Percentiles rank a stretch among this genome's conserved stretches.
Conservation (phyloP, 2,888 invertebrate species). For the Empis livida region DNA sequence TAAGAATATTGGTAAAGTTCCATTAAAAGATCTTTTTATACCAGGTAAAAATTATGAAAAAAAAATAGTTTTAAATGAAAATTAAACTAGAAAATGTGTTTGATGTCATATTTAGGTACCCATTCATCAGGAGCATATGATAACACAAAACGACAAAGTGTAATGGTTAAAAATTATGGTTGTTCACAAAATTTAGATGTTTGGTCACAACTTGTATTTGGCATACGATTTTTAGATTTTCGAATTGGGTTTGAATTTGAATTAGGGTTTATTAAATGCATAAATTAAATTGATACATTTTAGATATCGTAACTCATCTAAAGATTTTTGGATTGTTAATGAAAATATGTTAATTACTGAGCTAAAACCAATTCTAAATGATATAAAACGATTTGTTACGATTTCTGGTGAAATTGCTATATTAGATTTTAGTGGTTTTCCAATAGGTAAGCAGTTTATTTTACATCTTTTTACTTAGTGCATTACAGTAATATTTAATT, state of each 20-base stretch:
- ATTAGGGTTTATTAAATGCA: no score
- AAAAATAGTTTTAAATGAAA: neutral
- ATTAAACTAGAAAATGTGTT: no score
- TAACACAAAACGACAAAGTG: constrained; percentile 20
- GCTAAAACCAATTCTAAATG: constrained; percentile 49
- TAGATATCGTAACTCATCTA: constrained; percentile 9
- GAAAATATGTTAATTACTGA: constrained; percentile 43
- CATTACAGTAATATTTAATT: constrained; percentile 6
- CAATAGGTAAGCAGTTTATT: constrained; percentile 37
- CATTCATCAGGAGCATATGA: constrained; percentile 47
- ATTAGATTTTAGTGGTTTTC: constrained; percentile 73
- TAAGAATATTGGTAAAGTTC: constrained; percentile 21
- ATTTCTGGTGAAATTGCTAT: constrained; percentile 60
- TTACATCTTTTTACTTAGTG: no score
- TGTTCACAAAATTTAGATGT: constrained; percentile 58
- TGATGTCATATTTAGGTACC: constrained; percentile 31
- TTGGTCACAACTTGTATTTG: constrained; percentile 74
- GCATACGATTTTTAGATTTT: constrained; percentile 70
- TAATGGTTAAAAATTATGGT: constrained; percentile 34
- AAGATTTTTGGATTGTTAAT: constrained; percentile 28
- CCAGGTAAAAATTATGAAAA: constrained; percentile 21
- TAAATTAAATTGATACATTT: no score
- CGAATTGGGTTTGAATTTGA: constrained; percentile 52
- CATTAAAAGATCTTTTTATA: constrained; percentile 28
- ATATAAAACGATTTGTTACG: constrained; percentile 55